phyloP scores from a whole-genome alignment of 2,888 invertebrate species.

The Epinotia demarniana region DNA sequence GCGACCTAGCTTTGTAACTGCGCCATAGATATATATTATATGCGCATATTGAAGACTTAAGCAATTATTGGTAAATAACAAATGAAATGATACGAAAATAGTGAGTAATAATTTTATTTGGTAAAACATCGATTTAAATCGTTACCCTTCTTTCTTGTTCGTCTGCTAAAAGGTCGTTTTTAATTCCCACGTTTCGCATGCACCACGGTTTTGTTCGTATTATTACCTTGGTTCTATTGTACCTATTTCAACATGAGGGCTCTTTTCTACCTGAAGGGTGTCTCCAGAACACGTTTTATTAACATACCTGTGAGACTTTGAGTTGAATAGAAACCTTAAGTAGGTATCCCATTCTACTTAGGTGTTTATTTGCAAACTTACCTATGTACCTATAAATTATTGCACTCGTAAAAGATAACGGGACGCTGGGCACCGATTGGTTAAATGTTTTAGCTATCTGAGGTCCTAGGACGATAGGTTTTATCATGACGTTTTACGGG shows the following conservation, averaged over 20 bases:
- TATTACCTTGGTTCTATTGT: constrained; percentile 25
- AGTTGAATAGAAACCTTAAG: no score
- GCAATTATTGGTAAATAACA: constrained; percentile 5
- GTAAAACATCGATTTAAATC: no score
- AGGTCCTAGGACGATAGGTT: no score
- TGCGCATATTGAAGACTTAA: background rate
- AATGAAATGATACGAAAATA: background rate
- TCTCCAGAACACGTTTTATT: constrained; percentile 13
- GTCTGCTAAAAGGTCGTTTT: background rate
- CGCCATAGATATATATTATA: no score
- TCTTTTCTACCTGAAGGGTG: constrained; percentile 21
- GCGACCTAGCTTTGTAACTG: constrained; percentile 32
- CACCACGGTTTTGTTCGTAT: background rate
- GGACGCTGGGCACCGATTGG: no score
- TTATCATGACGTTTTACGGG: no score
- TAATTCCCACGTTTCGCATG: constrained; percentile 35
- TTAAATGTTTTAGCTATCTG: no score
- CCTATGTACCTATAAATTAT: no score
- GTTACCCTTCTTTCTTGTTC: no score
- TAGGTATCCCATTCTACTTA: no score
- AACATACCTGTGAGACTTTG: background rate
- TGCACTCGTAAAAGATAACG: background rate
- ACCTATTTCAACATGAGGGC: constrained; percentile 20
- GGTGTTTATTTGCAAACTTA: no score
- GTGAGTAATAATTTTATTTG: no score